A percentile compares a stretch with the other conserved stretches of the same genome.
These are phyloP conservation scores for Cydia amplana DNA, from an alignment of 1,140 invertebrate species.

Conservation along the genomic window DNA sequence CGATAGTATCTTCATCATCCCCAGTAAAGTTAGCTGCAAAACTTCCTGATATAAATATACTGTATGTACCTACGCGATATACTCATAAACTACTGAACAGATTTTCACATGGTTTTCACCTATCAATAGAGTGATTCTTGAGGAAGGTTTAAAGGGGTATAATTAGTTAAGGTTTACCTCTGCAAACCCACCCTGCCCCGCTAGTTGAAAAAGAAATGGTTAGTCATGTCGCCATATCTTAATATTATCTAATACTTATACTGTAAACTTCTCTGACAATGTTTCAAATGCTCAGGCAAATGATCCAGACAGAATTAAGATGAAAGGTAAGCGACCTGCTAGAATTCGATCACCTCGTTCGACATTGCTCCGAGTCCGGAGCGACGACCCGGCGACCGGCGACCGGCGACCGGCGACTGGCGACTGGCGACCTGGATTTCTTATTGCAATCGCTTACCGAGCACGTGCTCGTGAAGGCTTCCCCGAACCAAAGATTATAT, in stretches of 20 bases:
- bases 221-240: neutral
- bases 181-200: too few relatives aligned
- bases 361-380: slow-evolving; percentile 12
- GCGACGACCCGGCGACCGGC: slow-evolving; percentile 5
- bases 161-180: too few relatives aligned
- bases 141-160: too few relatives aligned
- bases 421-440: neutral
- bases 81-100: too few relatives aligned
- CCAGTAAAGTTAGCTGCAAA: too few relatives aligned
- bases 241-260: neutral
- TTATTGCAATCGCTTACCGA: neutral
- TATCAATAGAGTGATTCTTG: too few relatives aligned
- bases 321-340: slow-evolving; percentile 21
- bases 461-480: neutral
- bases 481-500: too few relatives aligned
- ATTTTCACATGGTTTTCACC: too few relatives aligned
- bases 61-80: too few relatives aligned
- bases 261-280: neutral
- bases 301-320: slow-evolving; percentile 24
- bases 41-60: too few relatives aligned
- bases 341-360: slow-evolving; percentile 20
- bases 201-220: neutral
- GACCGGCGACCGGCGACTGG: neutral
- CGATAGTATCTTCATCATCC: too few relatives aligned
- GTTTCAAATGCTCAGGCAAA: neutral